Percentiles rank a stretch among this genome's conserved stretches.
phyloP scores from a whole-genome alignment of 2,888 invertebrate genomes.

The Aphodius granarius region DNA sequence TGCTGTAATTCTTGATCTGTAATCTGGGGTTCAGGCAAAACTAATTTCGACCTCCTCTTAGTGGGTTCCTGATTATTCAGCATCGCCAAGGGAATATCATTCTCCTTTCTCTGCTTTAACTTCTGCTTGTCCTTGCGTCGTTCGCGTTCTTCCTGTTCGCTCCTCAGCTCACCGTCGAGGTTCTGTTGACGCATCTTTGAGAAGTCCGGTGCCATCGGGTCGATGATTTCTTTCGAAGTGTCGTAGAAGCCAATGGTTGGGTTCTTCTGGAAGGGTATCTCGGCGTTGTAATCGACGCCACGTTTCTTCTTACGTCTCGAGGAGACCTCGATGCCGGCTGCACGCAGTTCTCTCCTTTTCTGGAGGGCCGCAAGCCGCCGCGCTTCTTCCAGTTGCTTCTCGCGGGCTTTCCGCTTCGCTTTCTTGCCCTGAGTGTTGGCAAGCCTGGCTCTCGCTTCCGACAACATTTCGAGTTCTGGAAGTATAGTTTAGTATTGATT shows the following conservation, averaged over 20 bases:
- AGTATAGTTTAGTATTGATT: too few species aligned
- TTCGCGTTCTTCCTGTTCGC: slow-evolving; percentile 91
- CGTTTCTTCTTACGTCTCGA: slow-evolving; percentile 72
- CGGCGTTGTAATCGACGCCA: slow-evolving; percentile 95
- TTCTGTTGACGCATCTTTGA: slow-evolving; percentile 88
- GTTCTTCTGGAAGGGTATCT: slow-evolving; percentile 96
- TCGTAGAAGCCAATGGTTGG: slow-evolving; percentile 95
- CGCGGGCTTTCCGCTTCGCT: slow-evolving; percentile 91
- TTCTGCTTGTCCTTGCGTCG: slow-evolving; percentile 95
- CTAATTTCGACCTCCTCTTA: slow-evolving; percentile 91
- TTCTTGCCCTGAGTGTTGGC: slow-evolving; percentile 98
- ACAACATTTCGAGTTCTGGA: slow-evolving; percentile 91
- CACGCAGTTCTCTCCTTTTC: slow-evolving; percentile 95
- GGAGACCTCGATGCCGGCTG: slow-evolving; percentile 84
- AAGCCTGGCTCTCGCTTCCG: slow-evolving; percentile 95
- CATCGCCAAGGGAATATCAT: slow-evolving; percentile 91
- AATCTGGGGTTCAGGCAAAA: slow-evolving; percentile 95
- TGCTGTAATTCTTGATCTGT: slow-evolving; percentile 90
- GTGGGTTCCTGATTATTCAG: slow-evolving; percentile 86
- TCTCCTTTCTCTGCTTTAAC: slow-evolving; percentile 93
- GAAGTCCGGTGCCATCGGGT: slow-evolving; percentile 89
- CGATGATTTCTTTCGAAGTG: slow-evolving; percentile 85
- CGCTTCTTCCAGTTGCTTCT: slow-evolving; percentile 98
- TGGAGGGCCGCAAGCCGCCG: slow-evolving; percentile 94
- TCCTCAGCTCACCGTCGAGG: slow-evolving; percentile 87